phyloP scores from a whole-genome alignment of 2,797 vertebrate species.

The Erithacus rubecula region DNA sequence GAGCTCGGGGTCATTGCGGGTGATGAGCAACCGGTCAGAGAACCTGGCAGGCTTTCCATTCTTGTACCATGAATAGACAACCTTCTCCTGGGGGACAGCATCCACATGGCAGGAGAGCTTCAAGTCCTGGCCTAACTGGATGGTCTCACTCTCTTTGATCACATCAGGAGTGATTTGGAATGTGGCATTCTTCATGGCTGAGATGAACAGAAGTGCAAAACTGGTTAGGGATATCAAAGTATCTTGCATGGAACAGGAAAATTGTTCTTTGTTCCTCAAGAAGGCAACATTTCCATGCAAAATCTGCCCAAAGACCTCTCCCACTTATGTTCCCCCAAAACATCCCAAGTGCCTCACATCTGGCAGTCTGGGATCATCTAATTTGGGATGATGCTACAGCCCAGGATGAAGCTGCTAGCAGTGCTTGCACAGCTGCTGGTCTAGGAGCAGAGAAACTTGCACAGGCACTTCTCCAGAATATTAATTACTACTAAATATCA shows the following conservation, averaged over 20 bases:
- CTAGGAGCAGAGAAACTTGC: neutral
- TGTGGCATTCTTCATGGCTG: constrained; percentile 93
- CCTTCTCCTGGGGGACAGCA: constrained; percentile 95
- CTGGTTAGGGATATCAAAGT: neutral
- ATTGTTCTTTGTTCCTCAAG: neutral
- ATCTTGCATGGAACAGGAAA: neutral
- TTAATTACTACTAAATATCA: neutral
- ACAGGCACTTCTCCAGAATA: neutral
- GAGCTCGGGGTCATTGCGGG: constrained; percentile 93
- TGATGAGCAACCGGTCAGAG: constrained; percentile 88
- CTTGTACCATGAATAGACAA: constrained; percentile 97
- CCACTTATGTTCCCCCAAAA: neutral
- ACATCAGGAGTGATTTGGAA: constrained; percentile 98
- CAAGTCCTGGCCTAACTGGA: constrained; percentile 96
- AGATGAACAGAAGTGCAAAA: neutral
- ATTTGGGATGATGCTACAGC: neutral
- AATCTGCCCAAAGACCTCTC: neutral
- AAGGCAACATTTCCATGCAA: neutral
- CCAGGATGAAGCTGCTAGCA: neutral
- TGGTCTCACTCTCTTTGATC: constrained; percentile 96
- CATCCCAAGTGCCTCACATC: neutral
- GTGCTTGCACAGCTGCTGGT: neutral
- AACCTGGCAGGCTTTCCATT: constrained; percentile 84
- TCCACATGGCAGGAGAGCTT: constrained; percentile 97
- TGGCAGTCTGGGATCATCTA: neutral